Evolutionary conservation across 2,888 invertebrate species (phyloP), one percentile per base, ranked within the genome.

Genomic region (Pseudoips prasinana): DNA sequence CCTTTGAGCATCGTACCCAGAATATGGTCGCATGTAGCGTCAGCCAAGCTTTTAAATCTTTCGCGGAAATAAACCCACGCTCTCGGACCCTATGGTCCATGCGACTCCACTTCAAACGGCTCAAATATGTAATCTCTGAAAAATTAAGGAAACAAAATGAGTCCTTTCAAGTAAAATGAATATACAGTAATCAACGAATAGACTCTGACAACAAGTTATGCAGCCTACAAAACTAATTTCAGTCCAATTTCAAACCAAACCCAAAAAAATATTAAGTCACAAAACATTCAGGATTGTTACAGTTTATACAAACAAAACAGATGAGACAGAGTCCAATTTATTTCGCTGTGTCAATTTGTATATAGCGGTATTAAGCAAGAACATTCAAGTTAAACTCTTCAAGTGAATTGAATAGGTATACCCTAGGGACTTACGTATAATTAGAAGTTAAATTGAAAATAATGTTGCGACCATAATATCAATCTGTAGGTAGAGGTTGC

Each of bases 381-480:
- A 50, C 56, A 59, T 58, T 58, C 50, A 43, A 54, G 50, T 61
- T 60, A 60, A 67, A 48, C 59, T 50, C 42, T 55, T 48, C 55
- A 52, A 46, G 50, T 35, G 44, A 38, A 51, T 49, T 47, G 56
- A 48, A 49, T 59, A 54, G 55, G 46, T 58, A 58, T 44, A 33
- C 44, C 55, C 66, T 19, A 25, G 72, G 61, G 72, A 56, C 33
- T 19, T 28, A 38, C 44, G 60, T 44, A 68, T 65, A 76, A 77
- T 79, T 73, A 73, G 64, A 66, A 59, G 64, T 61, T 65, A 73
- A 79, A 79, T 79, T 78, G 75, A 76, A 79, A 73, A 74, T 72
- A 69, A 73, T 69, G 66, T 66, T 57, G 57, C 58, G 47, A 52
- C 54, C 52, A 53, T 48, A 54, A 52, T 52, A 36, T 43, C 24